Base-by-base conservation (phyloP, 2,888 invertebrate species). In the Dicycla oo region DNA sequence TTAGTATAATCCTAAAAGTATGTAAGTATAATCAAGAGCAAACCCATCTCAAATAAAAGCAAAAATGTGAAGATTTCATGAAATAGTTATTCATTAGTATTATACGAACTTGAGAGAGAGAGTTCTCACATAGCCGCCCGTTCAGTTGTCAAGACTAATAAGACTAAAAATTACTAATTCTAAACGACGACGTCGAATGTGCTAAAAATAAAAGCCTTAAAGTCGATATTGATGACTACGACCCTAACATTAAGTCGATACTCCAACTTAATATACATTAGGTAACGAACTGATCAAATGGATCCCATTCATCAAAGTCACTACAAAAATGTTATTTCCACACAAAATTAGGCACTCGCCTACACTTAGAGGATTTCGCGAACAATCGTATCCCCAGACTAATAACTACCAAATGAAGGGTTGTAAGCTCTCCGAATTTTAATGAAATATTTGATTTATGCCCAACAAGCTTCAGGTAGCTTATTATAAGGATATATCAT, bases 401-500 rank as follows among this genome's bases (percentile, higher is more conserved):
- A 93, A 94, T 93, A 93, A 92, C 93, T 86, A 85, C 87, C 88
- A 92, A 94, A 94, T 95, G 91, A 95, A 95, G 95, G 95, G 95
- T 94, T 95, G 92, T 88, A 87, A 91, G 88, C 92, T 91, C 87
- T 90, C 90, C 91, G 93, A 93, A 91, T 93, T 95, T 95, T 96
- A 96, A 96, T 96, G 95, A 95, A 96, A 95, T 95, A 94, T 95
- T 95, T 96, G 95, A 96, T 96, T 96, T 96, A 96, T 96, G 92
- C 92, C 91, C 92, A 86, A 89, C 92, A 87, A 88, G 93, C 92
- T 93, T 95, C 94, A 95, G 95, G 95, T 96, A 96, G 95, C 96
- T 95, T 96, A 96, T 95, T 95, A 96, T 94, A 93, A 93, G 94
- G 93, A 94, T 95, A 94, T 95, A 95, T 95, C 94, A 96, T 96